A percentile compares a stretch with the other conserved stretches of the same genome.
These are phyloP conservation scores for Platorchestia sp. DNA, from an alignment of 1,140 invertebrate species.

Conservation along the genomic window DNA sequence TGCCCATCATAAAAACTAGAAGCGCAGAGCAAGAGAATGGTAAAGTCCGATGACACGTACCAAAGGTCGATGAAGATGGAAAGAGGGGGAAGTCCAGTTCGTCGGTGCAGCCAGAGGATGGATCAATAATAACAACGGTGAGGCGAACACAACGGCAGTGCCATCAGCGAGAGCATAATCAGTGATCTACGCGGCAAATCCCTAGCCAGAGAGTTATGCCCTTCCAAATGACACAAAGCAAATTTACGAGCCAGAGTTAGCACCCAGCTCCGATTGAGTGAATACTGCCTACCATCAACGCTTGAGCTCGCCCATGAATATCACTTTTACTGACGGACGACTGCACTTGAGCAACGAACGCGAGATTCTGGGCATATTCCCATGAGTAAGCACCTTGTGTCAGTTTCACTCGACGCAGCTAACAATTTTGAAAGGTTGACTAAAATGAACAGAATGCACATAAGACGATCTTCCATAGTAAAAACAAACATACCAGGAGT, in stretches of 20 bases:
- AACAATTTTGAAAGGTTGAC: too few relatives aligned
- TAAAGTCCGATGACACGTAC: slow-evolving; percentile 17
- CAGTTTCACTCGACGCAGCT: neutral
- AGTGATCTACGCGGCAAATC: slow-evolving; percentile 49
- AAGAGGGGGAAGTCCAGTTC: slow-evolving; percentile 9
- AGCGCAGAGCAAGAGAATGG: neutral
- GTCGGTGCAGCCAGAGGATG: neutral
- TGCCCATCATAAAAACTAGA: neutral
- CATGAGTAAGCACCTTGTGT: neutral
- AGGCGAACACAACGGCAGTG: neutral
- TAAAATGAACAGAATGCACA: too few relatives aligned
- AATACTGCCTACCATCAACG: slow-evolving; percentile 37
- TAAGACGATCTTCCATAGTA: neutral
- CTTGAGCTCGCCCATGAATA: neutral
- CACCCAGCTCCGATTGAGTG: slow-evolving; percentile 48
- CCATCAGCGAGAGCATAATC: slow-evolving; percentile 43
- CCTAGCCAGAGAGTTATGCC: slow-evolving; percentile 39
- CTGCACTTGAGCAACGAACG: neutral
- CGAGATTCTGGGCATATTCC: neutral
- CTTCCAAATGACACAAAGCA: slow-evolving; percentile 47
- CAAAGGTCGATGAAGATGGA: slow-evolving; percentile 2
- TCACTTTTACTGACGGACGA: neutral
- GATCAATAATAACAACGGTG: slow-evolving; percentile 29
- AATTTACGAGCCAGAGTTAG: slow-evolving; percentile 49
- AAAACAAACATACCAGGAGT: neutral